Evolutionary conservation across 2,113 vertebrate genomes (phyloP).

Genomic region (Chlorocebus sabaeus): DNA sequence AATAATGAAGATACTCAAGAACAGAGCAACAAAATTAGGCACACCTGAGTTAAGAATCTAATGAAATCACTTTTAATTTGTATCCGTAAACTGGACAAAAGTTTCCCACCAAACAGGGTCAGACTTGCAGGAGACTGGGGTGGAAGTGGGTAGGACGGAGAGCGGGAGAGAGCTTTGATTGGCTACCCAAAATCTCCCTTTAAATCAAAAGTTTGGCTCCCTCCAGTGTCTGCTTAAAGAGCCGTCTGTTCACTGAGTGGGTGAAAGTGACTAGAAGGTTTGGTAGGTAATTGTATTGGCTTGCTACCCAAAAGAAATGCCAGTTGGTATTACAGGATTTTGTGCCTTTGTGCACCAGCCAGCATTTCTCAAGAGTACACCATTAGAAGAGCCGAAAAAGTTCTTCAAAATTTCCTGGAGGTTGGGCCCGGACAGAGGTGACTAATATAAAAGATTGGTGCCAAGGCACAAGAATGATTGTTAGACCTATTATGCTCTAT

Average conservation of each 20-base stretch:
- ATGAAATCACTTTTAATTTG: constrained; percentile 15
- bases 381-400: not conserved
- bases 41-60: not conserved
- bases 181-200: not conserved
- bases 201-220: constrained; percentile 9
- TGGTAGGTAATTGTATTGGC: not conserved
- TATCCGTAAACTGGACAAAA: not conserved
- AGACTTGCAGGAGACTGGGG: not conserved
- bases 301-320: not conserved
- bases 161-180: not conserved
- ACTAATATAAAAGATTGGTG: not conserved
- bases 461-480: not conserved
- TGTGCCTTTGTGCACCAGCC: not conserved
- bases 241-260: constrained; percentile 16
- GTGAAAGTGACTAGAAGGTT: not conserved
- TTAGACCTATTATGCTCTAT: not conserved
- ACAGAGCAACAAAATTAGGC: not conserved
- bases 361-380: not conserved
- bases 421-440: not conserved
- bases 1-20: not conserved
- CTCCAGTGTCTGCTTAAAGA: constrained; percentile 49
- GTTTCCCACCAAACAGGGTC: not conserved
- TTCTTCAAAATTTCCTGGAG: not conserved
- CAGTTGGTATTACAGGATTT: not conserved
- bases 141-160: not conserved